phyloP scores from a whole-genome alignment of 2,888 invertebrate species.

The Drosophila birchii region DNA sequence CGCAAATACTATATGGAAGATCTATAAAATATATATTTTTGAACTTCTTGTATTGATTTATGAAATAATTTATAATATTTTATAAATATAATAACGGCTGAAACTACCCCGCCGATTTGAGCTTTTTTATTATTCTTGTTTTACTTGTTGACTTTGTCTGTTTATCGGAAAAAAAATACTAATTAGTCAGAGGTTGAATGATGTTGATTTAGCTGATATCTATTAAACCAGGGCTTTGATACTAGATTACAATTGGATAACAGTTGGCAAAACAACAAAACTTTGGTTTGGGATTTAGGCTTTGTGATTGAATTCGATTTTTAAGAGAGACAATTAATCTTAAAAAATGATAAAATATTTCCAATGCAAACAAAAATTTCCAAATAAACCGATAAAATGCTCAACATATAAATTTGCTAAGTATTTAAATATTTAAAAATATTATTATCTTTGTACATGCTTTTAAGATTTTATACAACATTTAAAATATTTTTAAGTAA shows the following conservation, averaged over 20 bases:
- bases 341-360: not conserved
- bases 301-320: not conserved
- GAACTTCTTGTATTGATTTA: not conserved
- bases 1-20: not conserved
- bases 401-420: too few species aligned
- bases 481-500: too few species aligned
- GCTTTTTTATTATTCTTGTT: not conserved
- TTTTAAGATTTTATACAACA: too few species aligned
- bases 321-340: not conserved
- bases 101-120: not conserved
- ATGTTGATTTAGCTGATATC: constrained; percentile 12
- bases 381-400: too few species aligned
- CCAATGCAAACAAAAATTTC: too few species aligned
- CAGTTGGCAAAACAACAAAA: constrained; percentile 32
- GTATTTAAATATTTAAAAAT: too few species aligned
- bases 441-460: too few species aligned
- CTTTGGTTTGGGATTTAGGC: constrained; percentile 5
- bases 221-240: not conserved
- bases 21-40: too few species aligned
- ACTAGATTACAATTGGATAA: constrained; percentile 10
- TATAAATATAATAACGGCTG: too few species aligned
- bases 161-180: not conserved
- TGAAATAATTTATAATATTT: too few species aligned
- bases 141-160: constrained; percentile 29
- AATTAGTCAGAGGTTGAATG: constrained; percentile 18